These are phyloP conservation scores for Rhabdornis inornatus DNA, from an alignment of 2,113 vertebrate genomes.

Conservation along the genomic window DNA sequence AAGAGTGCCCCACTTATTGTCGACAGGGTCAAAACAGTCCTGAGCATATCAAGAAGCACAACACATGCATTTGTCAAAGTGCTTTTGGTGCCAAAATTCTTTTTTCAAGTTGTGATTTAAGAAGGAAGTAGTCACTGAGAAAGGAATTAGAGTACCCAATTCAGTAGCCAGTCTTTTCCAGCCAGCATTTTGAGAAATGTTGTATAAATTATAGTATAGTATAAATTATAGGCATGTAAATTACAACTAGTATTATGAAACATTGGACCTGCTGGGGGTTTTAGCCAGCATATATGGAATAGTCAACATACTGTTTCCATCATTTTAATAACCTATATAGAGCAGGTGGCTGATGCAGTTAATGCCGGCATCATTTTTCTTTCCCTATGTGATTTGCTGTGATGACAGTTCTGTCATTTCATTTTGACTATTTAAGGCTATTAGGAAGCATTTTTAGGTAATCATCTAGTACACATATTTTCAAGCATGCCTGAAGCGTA, in stretches of 20 bases:
- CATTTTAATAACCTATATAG: slow-evolving; percentile 27
- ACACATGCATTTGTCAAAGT: not conserved
- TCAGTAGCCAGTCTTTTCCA: not conserved
- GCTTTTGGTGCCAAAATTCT: not conserved
- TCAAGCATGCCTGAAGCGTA: not conserved
- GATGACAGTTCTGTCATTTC: slow-evolving; percentile 19
- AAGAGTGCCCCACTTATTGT: no score
- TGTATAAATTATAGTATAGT: not conserved
- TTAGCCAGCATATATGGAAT: not conserved
- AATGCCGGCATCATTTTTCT: slow-evolving; percentile 28
- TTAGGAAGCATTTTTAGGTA: slow-evolving; percentile 21
- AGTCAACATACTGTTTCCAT: slow-evolving; percentile 36
- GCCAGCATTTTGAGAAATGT: not conserved
- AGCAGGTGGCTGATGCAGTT: slow-evolving; percentile 35
- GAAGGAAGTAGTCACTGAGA: not conserved
- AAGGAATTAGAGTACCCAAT: not conserved
- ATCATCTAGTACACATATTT: not conserved
- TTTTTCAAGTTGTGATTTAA: not conserved
- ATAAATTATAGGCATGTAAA: slow-evolving; percentile 18
- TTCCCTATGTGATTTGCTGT: slow-evolving; percentile 4
- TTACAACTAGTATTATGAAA: not conserved
- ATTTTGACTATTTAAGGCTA: slow-evolving; percentile 27
- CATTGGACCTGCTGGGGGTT: not conserved
- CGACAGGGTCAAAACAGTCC: not conserved
- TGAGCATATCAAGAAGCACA: not conserved